phyloP scores from a whole-genome alignment of 2,888 invertebrate genomes.

The Cerceris rybyensis region DNA sequence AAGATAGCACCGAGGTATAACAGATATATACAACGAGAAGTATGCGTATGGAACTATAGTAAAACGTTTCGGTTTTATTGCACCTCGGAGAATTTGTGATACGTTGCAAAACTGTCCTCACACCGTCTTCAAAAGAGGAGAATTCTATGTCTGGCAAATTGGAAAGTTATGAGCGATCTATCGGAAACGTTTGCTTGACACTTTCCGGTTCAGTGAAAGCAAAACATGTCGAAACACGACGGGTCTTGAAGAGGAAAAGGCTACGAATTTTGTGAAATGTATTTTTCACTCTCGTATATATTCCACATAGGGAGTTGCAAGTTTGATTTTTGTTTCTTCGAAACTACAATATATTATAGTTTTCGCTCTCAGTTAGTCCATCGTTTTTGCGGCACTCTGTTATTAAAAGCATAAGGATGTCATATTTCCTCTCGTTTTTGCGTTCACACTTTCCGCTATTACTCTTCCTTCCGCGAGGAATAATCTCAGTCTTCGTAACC shows the following conservation, averaged over 20 bases:
- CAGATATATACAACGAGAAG: not conserved
- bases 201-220: constrained; percentile 13
- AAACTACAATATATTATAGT: too few relatives aligned
- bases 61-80: constrained; percentile 18
- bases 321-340: too few relatives aligned
- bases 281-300: too few relatives aligned
- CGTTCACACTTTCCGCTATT: not conserved
- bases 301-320: too few relatives aligned
- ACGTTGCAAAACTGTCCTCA: not conserved
- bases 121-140: constrained; percentile 11
- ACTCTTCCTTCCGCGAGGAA: constrained; percentile 28
- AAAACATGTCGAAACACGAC: constrained; percentile 3
- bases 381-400: too few relatives aligned
- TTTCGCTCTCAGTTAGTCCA: too few relatives aligned
- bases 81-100: constrained; percentile 8
- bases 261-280: too few relatives aligned
- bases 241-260: too few relatives aligned
- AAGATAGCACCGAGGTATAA: constrained; percentile 15
- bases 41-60: not conserved
- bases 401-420: not conserved
- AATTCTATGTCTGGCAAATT: constrained; percentile 3
- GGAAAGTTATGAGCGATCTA: constrained; percentile 24
- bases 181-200: constrained; percentile 23
- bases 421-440: not conserved
- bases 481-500: constrained; percentile 62